These are phyloP conservation scores for Deroptyus accipitrinus DNA, from an alignment of 2,113 vertebrate genomes.

Conservation along the genomic window DNA sequence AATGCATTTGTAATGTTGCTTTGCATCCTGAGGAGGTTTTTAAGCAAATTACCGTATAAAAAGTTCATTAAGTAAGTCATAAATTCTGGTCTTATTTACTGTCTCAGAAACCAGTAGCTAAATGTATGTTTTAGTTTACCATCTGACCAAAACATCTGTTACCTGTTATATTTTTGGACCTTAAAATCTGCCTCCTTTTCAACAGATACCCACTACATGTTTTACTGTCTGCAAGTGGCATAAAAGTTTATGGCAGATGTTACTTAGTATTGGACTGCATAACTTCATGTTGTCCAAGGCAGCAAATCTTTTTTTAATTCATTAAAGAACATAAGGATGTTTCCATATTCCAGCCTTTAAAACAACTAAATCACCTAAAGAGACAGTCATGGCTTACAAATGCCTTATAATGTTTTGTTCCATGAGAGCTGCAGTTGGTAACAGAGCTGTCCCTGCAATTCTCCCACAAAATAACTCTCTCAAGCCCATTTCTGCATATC, in stretches of 20 bases:
- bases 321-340: constrained; percentile 45
- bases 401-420: constrained; percentile 20
- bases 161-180: constrained; percentile 50
- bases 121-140: constrained; percentile 42
- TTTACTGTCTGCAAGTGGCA: constrained; percentile 40
- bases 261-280: background rate
- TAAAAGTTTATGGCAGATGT: constrained; percentile 46
- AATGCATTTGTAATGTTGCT: background rate
- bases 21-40: background rate
- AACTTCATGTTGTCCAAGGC: constrained; percentile 35
- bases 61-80: background rate
- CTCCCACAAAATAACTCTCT: background rate
- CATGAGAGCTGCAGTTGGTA: background rate
- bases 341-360: constrained; percentile 41
- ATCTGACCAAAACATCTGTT: constrained; percentile 73
- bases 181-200: constrained; percentile 12
- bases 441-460: background rate
- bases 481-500: background rate
- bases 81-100: constrained; percentile 59
- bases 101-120: background rate
- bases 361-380: background rate
- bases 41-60: background rate
- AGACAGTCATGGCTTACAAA: constrained; percentile 16
- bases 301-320: constrained; percentile 64
- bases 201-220: background rate